Percentiles rank a stretch among this genome's conserved stretches.
These are phyloP conservation scores for Xyrichtys novacula DNA, from an alignment of 2,797 vertebrate genomes.

Conservation along the genomic window DNA sequence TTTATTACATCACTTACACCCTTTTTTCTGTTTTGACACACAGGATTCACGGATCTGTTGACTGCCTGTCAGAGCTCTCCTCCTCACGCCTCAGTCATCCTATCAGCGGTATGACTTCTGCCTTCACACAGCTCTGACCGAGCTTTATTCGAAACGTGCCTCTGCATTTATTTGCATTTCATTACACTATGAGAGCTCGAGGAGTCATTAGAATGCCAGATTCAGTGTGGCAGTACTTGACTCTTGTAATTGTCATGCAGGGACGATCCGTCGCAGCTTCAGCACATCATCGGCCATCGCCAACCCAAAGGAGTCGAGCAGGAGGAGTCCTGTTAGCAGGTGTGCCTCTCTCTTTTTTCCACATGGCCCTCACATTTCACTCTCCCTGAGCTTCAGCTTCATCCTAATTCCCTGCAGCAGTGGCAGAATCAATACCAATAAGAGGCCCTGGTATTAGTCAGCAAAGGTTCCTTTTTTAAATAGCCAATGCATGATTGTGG, in stretches of 20 bases:
- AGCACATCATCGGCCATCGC: constrained; percentile 91
- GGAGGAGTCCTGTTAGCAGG: constrained; percentile 89
- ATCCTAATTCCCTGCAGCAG: constrained; percentile 52
- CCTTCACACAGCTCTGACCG: constrained; percentile 4
- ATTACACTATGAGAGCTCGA: constrained; percentile 3
- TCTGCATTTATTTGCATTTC: constrained; percentile 20
- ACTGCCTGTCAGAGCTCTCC: constrained; percentile 92
- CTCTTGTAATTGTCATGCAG: constrained; percentile 74
- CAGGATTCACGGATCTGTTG: constrained; percentile 91
- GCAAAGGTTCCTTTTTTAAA: constrained; percentile 65
- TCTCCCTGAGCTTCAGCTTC: constrained; percentile 30
- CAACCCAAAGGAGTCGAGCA: constrained; percentile 87
- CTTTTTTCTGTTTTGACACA: neutral
- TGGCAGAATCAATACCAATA: constrained; percentile 65
- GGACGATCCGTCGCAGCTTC: constrained; percentile 91
- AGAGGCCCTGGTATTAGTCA: constrained; percentile 68
- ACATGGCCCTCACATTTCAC: constrained; percentile 31
- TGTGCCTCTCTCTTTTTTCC: constrained; percentile 66
- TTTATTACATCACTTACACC: neutral
- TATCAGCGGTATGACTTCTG: constrained; percentile 87
- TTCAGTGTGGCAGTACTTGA: constrained; percentile 30
- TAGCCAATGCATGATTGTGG: constrained; percentile 56
- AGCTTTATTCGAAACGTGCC: constrained; percentile 22
- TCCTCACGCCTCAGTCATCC: constrained; percentile 86
- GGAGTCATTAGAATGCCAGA: constrained; percentile 7